These are phyloP conservation scores for Corythornis vintsioides DNA, from an alignment of 2,113 vertebrate species.

Conservation along the genomic window DNA sequence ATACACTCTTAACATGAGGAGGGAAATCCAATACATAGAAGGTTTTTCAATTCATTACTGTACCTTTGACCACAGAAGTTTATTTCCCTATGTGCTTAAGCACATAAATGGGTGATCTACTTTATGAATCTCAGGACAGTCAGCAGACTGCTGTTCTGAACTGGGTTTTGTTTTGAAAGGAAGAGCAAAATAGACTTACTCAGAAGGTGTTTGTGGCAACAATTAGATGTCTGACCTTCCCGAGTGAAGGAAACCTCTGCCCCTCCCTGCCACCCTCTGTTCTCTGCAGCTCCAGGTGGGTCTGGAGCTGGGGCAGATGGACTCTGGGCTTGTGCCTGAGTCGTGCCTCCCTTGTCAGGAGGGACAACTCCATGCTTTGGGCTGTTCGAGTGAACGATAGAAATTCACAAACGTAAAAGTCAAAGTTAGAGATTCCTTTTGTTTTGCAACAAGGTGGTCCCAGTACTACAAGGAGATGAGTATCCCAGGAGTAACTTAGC, in stretches of 20 bases:
- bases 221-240: neutral
- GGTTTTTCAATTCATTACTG: neutral
- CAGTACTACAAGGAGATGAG: neutral
- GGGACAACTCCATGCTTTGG: neutral
- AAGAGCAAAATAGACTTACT: neutral
- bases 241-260: neutral
- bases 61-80: neutral
- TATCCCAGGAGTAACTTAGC: neutral
- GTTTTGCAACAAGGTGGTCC: neutral
- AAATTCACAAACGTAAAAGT: neutral
- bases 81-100: neutral
- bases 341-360: too few relatives aligned
- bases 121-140: neutral
- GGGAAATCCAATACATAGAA: accelerated
- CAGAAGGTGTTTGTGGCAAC: neutral
- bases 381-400: accelerated
- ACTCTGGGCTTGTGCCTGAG: accelerated
- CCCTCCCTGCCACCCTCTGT: neutral
- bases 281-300: accelerated
- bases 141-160: neutral
- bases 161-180: neutral
- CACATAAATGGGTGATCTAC: accelerated
- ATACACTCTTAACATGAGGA: neutral
- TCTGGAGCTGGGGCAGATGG: neutral
- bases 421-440: neutral